These are phyloP conservation scores for Nothoprocta perdicaria DNA, from an alignment of 2,113 vertebrate species.

Conservation along the genomic window DNA sequence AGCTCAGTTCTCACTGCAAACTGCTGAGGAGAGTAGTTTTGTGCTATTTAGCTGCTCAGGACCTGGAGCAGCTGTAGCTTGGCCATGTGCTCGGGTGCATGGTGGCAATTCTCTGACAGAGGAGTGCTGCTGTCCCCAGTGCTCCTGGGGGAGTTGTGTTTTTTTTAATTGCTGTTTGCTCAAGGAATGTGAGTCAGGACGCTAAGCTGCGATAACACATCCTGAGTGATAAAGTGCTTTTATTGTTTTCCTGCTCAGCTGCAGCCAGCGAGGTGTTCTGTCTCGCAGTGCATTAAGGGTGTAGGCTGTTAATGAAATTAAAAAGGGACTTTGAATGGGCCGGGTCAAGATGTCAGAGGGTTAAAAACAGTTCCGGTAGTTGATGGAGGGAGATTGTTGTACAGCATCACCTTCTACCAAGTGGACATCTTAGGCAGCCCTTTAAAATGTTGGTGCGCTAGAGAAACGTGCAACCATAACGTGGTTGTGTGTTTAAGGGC, in stretches of 20 bases:
- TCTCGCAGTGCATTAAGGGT: constrained; percentile 12
- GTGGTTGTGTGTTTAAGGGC: not conserved
- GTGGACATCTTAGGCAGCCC: not conserved
- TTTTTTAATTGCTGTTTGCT: constrained; percentile 1
- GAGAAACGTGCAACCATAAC: not conserved
- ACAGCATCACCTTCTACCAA: not conserved
- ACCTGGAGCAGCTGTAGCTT: not conserved
- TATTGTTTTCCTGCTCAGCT: constrained; percentile 40
- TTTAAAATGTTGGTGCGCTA: not conserved
- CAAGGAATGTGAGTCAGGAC: constrained; percentile 8
- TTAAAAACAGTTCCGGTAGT: constrained; percentile 24
- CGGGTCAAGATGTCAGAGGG: constrained; percentile 21
- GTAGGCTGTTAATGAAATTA: not conserved
- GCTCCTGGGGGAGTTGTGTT: not conserved
- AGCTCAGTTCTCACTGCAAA: not conserved
- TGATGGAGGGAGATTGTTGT: not conserved
- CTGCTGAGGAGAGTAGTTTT: not conserved
- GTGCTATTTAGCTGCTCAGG: not conserved
- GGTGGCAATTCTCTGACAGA: not conserved
- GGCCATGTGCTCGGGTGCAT: not conserved
- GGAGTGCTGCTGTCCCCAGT: not conserved
- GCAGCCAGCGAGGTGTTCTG: not conserved
- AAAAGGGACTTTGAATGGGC: constrained; percentile 55
- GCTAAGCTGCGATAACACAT: not conserved
- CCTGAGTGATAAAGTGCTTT: constrained; percentile 2